These are phyloP conservation scores for Rhodeus uyekii DNA, from an alignment of 2,797 vertebrate species.

Conservation along the genomic window DNA sequence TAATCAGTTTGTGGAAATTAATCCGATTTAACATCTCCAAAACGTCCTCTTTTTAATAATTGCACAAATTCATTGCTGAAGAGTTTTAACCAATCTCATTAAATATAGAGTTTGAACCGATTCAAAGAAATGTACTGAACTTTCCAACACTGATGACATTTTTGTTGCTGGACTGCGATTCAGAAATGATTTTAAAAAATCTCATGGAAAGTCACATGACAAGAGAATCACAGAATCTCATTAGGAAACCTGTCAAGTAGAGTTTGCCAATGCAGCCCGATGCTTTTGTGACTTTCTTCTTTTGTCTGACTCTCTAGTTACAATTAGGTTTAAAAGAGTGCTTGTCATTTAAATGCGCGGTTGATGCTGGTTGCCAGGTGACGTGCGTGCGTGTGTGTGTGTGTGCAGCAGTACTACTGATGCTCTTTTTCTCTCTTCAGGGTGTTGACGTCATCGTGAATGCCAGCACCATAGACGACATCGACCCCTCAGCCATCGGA, in stretches of 20 bases:
- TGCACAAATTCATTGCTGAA: not conserved
- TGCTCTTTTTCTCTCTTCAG: conserved; percentile 65
- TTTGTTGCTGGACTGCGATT: not conserved
- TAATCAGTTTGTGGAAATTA: not conserved
- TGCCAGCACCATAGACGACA: conserved; percentile 95
- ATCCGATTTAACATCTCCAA: not conserved
- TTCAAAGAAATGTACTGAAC: not conserved
- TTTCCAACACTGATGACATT: not conserved
- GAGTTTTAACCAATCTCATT: not conserved
- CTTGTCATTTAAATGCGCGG: conserved; percentile 28
- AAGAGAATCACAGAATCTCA: not conserved
- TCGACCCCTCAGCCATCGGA: conserved; percentile 89
- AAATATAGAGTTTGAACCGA: not conserved
- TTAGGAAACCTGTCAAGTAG: not conserved
- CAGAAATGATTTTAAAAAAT: not conserved
- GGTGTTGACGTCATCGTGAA: conserved; percentile 92
- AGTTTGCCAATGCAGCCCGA: not conserved
- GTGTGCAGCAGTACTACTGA: conserved; percentile 17
- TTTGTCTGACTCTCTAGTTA: conserved; percentile 22
- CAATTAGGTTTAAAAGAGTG: not conserved
- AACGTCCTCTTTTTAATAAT: too few relatives aligned
- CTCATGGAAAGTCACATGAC: not conserved
- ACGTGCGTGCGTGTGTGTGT: not conserved
- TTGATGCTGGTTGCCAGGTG: conserved; percentile 31
- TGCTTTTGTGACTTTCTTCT: conserved; percentile 16